phyloP scores from a whole-genome alignment of 2,113 vertebrate species.

The Maccullochella peelii region DNA sequence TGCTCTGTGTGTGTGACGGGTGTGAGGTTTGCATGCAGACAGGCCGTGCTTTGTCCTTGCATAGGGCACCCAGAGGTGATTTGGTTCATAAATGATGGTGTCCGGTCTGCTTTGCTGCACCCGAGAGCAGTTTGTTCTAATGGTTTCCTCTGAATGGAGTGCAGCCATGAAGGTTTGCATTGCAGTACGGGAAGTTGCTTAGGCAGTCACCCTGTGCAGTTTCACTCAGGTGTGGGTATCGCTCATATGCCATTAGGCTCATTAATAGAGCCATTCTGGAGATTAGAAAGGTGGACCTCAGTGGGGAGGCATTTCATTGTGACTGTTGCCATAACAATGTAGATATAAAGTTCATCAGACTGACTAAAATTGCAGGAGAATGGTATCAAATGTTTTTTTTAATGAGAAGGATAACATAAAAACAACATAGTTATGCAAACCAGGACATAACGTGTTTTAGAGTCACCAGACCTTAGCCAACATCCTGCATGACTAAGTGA shows the following conservation, averaged over 20 bases:
- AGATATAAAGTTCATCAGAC: slow-evolving; percentile 20
- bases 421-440: slow-evolving; percentile 14
- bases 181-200: slow-evolving; percentile 75
- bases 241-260: slow-evolving; percentile 69
- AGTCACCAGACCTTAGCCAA: slow-evolving; percentile 59
- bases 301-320: slow-evolving; percentile 36
- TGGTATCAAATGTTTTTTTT: neutral
- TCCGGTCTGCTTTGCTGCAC: slow-evolving; percentile 82
- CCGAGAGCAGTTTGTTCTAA: slow-evolving; percentile 85
- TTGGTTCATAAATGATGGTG: slow-evolving; percentile 76
- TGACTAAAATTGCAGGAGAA: neutral
- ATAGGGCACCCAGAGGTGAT: slow-evolving; percentile 74
- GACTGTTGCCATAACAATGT: slow-evolving; percentile 20
- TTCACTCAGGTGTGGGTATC: slow-evolving; percentile 73
- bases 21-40: slow-evolving; percentile 32
- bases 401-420: slow-evolving; percentile 1
- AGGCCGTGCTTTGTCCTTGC: slow-evolving; percentile 79
- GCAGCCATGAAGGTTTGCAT: slow-evolving; percentile 65
- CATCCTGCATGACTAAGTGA: slow-evolving; percentile 65
- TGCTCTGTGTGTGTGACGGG: neutral
- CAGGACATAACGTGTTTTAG: slow-evolving; percentile 38
- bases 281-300: slow-evolving; percentile 48
- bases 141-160: slow-evolving; percentile 82
- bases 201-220: slow-evolving; percentile 75
- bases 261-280: slow-evolving; percentile 69